Percentiles rank a stretch among this genome's conserved stretches.
phyloP scores from a whole-genome alignment of 2,888 invertebrate species.

The Trichopoda pennipes region DNA sequence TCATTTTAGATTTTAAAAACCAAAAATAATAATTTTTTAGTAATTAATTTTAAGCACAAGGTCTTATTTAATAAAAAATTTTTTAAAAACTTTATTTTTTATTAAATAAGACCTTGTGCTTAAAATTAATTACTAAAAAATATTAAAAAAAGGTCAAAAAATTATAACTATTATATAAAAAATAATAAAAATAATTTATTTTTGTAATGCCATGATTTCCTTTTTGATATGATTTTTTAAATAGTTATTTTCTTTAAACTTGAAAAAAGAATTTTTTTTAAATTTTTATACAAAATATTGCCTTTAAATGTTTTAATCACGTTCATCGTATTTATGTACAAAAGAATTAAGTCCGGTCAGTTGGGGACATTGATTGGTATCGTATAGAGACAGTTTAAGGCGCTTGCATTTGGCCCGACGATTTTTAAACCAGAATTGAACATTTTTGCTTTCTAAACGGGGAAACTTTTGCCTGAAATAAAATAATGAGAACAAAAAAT shows the following conservation, averaged over 20 bases:
- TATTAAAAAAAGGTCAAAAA: too few species aligned
- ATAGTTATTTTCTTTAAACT: conserved; percentile 31
- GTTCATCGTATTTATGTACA: conserved; percentile 80
- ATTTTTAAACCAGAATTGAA: conserved; percentile 99
- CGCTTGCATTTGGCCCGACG: conserved; percentile 98
- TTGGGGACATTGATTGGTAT: conserved; percentile 81
- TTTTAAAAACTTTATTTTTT: too few species aligned
- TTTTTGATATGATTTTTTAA: conserved; percentile 57
- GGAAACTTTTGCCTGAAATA: conserved; percentile 95
- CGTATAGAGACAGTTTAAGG: conserved; percentile 93
- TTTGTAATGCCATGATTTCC: too few species aligned
- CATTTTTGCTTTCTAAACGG: conserved; percentile 98
- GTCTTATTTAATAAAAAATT: too few species aligned
- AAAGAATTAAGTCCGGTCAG: conserved; percentile 78
- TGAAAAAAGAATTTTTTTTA: conserved; percentile 18
- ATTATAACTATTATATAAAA: too few species aligned
- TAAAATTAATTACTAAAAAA: too few species aligned
- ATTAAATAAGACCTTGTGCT: too few species aligned
- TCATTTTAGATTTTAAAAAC: conserved; percentile 12
- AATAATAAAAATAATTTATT: too few species aligned
- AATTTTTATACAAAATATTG: conserved; percentile 60
- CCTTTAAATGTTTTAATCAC: conserved; percentile 74
- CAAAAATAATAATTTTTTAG: conserved; percentile 14
- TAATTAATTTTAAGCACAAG: conserved; percentile 1
- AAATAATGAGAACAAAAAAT: conserved; percentile 10